These are phyloP conservation scores for Gallinago jamesoni DNA, from an alignment of 2,113 vertebrate genomes.

Conservation along the genomic window DNA sequence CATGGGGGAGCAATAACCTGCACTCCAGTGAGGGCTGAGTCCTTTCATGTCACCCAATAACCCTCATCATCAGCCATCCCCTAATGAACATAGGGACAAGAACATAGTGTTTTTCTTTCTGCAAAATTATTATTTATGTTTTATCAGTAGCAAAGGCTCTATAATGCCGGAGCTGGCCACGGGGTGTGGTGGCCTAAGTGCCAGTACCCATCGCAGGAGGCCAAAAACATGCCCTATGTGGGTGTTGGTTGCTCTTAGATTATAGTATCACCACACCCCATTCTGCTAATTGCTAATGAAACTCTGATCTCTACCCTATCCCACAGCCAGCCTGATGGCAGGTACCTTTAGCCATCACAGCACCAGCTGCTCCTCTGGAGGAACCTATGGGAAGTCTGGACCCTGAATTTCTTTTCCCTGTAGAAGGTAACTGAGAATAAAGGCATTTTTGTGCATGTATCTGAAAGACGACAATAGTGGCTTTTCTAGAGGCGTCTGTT, in stretches of 20 bases:
- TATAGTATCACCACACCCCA: constrained; percentile 20
- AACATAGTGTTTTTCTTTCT: not conserved
- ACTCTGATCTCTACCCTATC: not conserved
- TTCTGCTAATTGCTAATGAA: constrained; percentile 17
- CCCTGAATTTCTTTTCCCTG: not conserved
- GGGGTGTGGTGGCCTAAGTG: constrained; percentile 28
- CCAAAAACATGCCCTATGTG: not conserved
- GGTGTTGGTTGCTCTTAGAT: constrained; percentile 17
- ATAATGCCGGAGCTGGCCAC: fast-evolving
- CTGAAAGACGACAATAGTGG: not conserved
- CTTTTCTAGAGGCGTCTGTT: not conserved
- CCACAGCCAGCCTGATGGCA: not conserved
- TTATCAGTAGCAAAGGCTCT: not conserved
- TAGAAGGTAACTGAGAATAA: not conserved
- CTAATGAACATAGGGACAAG: not conserved
- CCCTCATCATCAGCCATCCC: not conserved
- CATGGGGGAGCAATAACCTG: not conserved
- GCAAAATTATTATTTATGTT: constrained; percentile 47
- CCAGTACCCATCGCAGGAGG: not conserved
- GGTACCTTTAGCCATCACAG: not conserved
- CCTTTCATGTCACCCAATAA: not conserved
- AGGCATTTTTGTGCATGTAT: not conserved
- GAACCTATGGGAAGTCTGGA: not conserved
- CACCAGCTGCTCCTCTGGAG: not conserved
- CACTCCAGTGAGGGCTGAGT: not conserved